Conservation (phyloP, 2,888 invertebrate genomes). For the Eulithis prunata region DNA sequence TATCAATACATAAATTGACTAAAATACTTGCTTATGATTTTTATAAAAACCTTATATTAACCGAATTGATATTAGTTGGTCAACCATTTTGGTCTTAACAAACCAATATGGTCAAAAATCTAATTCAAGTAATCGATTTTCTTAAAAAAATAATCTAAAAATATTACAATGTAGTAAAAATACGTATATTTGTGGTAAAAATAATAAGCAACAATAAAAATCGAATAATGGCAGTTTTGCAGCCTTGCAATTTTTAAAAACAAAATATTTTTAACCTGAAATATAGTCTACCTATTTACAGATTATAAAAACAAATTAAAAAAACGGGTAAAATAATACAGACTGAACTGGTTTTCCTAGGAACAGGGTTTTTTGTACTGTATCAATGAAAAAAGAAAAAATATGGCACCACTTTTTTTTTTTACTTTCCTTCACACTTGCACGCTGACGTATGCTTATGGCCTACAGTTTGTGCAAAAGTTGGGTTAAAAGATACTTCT, state of each 20-base stretch:
- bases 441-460: conserved; percentile 70
- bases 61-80: conserved; percentile 73
- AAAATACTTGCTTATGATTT: conserved; percentile 62
- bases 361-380: conserved; percentile 57
- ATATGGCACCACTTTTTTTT: conserved; percentile 68
- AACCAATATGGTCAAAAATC: conserved; percentile 75
- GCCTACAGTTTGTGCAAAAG: conserved; percentile 63
- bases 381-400: conserved; percentile 31
- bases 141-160: conserved; percentile 52
- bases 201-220: conserved; percentile 24
- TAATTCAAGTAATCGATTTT: conserved; percentile 59
- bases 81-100: conserved; percentile 66
- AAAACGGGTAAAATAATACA: conserved; percentile 23
- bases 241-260: conserved; percentile 24
- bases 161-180: conserved; percentile 41
- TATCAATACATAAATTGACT: conserved; percentile 68
- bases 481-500: conserved; percentile 63
- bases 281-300: conserved; percentile 63
- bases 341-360: conserved; percentile 38
- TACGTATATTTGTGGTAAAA: conserved; percentile 35
- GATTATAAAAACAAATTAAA: conserved; percentile 49
- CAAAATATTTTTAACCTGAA: conserved; percentile 15
- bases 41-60: conserved; percentile 48
- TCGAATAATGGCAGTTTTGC: conserved; percentile 39
- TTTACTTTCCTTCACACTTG: conserved; percentile 71